Evolutionary conservation across 2,113 vertebrate genomes (phyloP), one percentile per base, ranked within the genome.

Genomic region (Acrocephalus kingi): DNA sequence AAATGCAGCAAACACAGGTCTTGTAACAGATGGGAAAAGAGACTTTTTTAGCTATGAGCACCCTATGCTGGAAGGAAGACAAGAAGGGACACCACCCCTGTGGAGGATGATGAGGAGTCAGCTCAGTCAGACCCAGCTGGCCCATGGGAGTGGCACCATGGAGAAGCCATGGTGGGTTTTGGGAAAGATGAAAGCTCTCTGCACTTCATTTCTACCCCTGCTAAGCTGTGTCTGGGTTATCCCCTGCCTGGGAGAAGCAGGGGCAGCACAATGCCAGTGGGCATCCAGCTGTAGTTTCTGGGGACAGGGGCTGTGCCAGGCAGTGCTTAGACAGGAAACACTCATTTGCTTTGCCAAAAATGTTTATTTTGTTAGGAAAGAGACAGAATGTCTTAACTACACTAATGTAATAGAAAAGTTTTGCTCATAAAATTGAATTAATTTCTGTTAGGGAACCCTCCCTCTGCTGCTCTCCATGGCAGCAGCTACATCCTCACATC

Each of bases 131-230:
- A 67, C 9, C n/a, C 15, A 16, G 54, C 14, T 30, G 72, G 62
- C 20, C 39, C 1, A 0, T 2, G 10, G 39, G 8, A 94, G 27
- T 33, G 48, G 68, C 63, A 52, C 6, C 1, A 0, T 4, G 25
- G 80, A 48, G 49, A 52, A 49, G 10, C 45, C 2, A 0, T 3
- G 39, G 43, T 51, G 48, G 55, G 28, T 48, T 75, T 35, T 4
- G 6, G 15, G 39, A 18, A 46, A 35, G 52, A 30, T 1, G 16
- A 62, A 87, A 78, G 31, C 1, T 2, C 62, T 61, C 66, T 75
- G 62, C 20, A 16, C 19, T 39, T 56, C 8, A 10, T 48, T 76
- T 69, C 54, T 52, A 10, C 9, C 27, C 16, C 58, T 54, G 55
- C 6, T 61, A 11, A 22, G 37, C 37, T 74, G 51, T 15, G 11